Percentiles rank a stretch among this genome's conserved stretches.
These are phyloP conservation scores for Octomys mimax DNA, from an alignment of 2,797 vertebrate species.

Conservation along the genomic window DNA sequence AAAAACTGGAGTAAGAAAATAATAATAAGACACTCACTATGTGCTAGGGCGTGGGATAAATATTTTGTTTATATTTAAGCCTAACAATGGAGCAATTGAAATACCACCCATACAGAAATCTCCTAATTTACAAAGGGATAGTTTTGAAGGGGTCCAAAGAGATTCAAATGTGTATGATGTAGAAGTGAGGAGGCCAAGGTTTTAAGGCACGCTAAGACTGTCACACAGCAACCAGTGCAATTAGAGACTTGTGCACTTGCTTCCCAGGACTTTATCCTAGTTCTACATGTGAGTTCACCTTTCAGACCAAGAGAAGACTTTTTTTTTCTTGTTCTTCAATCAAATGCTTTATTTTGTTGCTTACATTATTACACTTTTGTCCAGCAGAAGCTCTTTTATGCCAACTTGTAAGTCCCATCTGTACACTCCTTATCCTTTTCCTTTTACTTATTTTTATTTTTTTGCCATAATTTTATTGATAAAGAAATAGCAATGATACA, in stretches of 20 bases:
- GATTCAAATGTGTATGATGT: conserved; percentile 1
- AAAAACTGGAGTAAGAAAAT: background rate
- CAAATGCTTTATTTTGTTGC: background rate
- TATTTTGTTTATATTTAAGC: background rate
- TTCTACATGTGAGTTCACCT: background rate
- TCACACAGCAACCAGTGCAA: background rate
- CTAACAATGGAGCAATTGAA: background rate
- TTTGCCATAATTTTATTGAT: too few species aligned
- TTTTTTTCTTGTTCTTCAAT: background rate
- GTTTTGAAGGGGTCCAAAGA: conserved; percentile 37
- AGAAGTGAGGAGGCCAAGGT: conserved; percentile 32
- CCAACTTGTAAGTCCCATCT: background rate
- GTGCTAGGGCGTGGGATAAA: background rate
- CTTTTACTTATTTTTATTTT: background rate
- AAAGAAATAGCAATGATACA: too few species aligned
- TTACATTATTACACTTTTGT: background rate
- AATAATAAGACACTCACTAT: conserved; percentile 8
- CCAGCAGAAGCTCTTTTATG: background rate
- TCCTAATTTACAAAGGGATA: background rate
- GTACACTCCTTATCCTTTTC: too few species aligned
- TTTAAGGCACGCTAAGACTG: background rate
- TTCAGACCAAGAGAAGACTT: conserved; percentile 36
- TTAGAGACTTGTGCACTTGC: background rate
- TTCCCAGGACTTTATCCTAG: background rate
- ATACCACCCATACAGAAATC: background rate